Conservation (phyloP, 1,140 invertebrate species). For the Drosophila yakuba region DNA sequence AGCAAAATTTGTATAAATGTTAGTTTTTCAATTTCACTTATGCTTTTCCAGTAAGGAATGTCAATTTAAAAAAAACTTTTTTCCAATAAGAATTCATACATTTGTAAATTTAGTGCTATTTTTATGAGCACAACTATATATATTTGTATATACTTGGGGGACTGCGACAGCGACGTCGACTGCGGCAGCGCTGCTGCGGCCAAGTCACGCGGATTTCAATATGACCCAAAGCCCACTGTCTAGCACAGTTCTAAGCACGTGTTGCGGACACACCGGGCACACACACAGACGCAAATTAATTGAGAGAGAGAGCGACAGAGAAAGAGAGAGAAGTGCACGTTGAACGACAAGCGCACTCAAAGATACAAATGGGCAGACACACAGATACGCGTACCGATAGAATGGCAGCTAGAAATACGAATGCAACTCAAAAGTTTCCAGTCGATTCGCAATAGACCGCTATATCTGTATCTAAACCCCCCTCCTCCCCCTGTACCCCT, state of each 20-base stretch:
- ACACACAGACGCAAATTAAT: slow-evolving; percentile 36
- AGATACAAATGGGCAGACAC: slow-evolving; percentile 34
- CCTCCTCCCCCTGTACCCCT: neutral
- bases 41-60: neutral
- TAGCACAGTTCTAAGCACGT: slow-evolving; percentile 84
- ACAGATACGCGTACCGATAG: slow-evolving; percentile 30
- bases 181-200: slow-evolving; percentile 30
- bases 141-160: slow-evolving; percentile 12
- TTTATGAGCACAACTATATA: neutral
- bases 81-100: too few relatives aligned
- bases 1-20: too few relatives aligned
- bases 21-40: too few relatives aligned
- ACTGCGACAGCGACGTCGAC: slow-evolving; percentile 26
- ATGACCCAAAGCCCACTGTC: slow-evolving; percentile 84
- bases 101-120: neutral
- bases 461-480: slow-evolving; percentile 1
- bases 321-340: slow-evolving; percentile 54
- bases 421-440: slow-evolving; percentile 37
- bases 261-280: slow-evolving; percentile 74
- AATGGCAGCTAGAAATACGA: neutral
- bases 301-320: slow-evolving; percentile 17
- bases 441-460: slow-evolving; percentile 16
- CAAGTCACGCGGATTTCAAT: slow-evolving; percentile 84
- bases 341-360: slow-evolving; percentile 60
- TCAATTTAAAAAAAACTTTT: neutral